Base-by-base conservation (phyloP, 2,113 vertebrate genomes). In the Collichthys lucidus region DNA sequence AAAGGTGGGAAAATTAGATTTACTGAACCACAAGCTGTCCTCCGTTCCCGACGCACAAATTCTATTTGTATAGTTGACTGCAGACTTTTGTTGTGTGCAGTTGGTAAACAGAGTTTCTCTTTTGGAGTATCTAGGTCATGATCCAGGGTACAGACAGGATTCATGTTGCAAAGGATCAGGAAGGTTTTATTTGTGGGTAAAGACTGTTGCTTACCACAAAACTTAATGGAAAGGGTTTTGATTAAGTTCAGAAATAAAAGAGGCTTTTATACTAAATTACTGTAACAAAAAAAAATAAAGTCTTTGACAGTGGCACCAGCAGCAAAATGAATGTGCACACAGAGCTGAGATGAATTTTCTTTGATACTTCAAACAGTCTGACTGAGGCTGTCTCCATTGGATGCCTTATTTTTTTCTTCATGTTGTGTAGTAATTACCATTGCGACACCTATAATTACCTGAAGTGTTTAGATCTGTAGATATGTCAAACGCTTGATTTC, bases 401-500 rank as follows among this genome's bases (percentile, higher is more conserved):
- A 29, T 63, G 74, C 78, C 53, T 68, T 42, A 3, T 44, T 44
- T 73, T 63, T 63, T 89, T 83, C 47, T 89, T 83, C 47, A 83
- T 83, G 74, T 75, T 81, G 67, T 72, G 74, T 74, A 62, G 83
- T 94, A 93, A 94, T 94, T 92, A 88, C 84, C 24, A 67, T 2
- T 2, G 64, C 42, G 0, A 82, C 77, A 79, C 86, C 89, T 93
- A 67, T 92, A 93, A 95, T 95, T 95, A 94, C 86, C 77, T 80
- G 24, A 29, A 88, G 83, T 86, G 89, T 91, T 88, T 55, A 89
- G 88, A 92, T 88, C 66, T 84, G 76, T 60, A 82, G 85, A 92
- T 75, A 75, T 83, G 90, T 94, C 92, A 90, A 81, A 76, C 15
- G 52, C 76, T 77, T 76, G 64, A 83, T 74, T 78, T 76, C 53